These are phyloP conservation scores for Sipunculus nudus DNA, from an alignment of 2,888 invertebrate species.

Conservation along the genomic window DNA sequence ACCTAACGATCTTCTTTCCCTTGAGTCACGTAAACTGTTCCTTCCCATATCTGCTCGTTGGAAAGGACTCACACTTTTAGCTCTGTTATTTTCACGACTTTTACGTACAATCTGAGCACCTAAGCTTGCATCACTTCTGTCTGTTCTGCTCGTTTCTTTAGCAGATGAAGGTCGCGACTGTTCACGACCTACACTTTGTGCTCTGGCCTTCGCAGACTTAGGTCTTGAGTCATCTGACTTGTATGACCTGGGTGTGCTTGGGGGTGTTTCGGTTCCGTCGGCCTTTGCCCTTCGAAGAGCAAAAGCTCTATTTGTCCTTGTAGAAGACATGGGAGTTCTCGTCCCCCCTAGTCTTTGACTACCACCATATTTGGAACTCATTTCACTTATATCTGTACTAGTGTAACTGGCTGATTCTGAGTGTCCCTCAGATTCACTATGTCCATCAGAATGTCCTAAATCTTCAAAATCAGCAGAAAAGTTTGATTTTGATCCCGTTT, in stretches of 20 bases:
- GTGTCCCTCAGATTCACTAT: too few species aligned
- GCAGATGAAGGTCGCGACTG: constrained; percentile 6
- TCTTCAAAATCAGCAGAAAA: constrained; percentile 45
- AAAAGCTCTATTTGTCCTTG: constrained; percentile 74
- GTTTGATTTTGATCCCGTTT: constrained; percentile 10
- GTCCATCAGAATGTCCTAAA: constrained; percentile 54
- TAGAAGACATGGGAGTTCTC: constrained; percentile 58
- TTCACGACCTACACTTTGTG: constrained; percentile 9
- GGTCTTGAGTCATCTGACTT: constrained; percentile 33
- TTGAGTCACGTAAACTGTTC: too few species aligned
- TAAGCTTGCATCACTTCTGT: constrained; percentile 51
- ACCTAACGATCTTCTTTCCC: too few species aligned
- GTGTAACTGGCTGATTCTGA: too few species aligned
- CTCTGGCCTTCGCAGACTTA: too few species aligned
- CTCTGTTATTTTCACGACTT: constrained; percentile 42
- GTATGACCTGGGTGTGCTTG: constrained; percentile 31
- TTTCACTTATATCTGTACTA: constrained; percentile 68
- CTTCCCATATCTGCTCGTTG: too few species aligned
- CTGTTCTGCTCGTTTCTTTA: constrained; percentile 22
- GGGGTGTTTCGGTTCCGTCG: constrained; percentile 40
- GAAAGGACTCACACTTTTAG: too few species aligned
- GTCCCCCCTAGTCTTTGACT: constrained; percentile 44
- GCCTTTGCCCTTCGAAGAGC: constrained; percentile 74
- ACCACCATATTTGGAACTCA: constrained; percentile 21
- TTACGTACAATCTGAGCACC: constrained; percentile 54